Base-by-base conservation (phyloP, 2,113 vertebrate genomes). In the Gallinago paraguaiae region DNA sequence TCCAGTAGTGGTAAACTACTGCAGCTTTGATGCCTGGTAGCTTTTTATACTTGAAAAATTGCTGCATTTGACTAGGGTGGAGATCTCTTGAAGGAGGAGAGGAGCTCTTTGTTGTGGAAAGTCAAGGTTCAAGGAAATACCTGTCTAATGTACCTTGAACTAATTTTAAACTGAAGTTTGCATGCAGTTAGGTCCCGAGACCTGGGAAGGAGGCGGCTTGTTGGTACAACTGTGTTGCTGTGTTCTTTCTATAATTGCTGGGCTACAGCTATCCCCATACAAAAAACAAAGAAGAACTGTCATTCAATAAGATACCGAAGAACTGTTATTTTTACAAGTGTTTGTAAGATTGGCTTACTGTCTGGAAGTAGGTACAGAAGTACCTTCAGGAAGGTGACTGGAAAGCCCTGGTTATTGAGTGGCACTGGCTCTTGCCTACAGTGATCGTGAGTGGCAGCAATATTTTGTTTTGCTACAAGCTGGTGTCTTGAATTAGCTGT, bases 41-140 rank as follows among this genome's bases (percentile, higher is more conserved):
- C 35, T 88, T 88, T 88, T 86, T 54, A 33, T 60, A 46, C 39
- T 76, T 83, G 72, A 74, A 80, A 83, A 83, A 25, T 20, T 80
- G 27, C 60, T 75, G 17, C 30, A 35, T 74, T 83, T 85, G 51
- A 3, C 43, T 78, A 35, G 43, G 56, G 35, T 78, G 76, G 80
- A 69, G 77, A 37, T 68, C 19, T 90, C 48, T 13, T 69, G 54
- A 61, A 59, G 72, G 30, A 74, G 30, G 20, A 39, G 61, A 53
- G 39, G 14, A 45, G 45, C 45, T 90, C 51, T 78, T 82, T 76
- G 56, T 82, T 91, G 72, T 89, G 82, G 56, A 30, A 82, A 76
- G 69, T 75, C 69, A 65, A 27, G 20, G 51, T 83, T 96, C 68
- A 74, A 45, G 35, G 64, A 68, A 27, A 15, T 37, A 30, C 48